A percentile compares a stretch with the other conserved stretches of the same genome.
Conservation (phyloP, 2,888 invertebrate genomes). For the Ectropis crepuscularia region DNA sequence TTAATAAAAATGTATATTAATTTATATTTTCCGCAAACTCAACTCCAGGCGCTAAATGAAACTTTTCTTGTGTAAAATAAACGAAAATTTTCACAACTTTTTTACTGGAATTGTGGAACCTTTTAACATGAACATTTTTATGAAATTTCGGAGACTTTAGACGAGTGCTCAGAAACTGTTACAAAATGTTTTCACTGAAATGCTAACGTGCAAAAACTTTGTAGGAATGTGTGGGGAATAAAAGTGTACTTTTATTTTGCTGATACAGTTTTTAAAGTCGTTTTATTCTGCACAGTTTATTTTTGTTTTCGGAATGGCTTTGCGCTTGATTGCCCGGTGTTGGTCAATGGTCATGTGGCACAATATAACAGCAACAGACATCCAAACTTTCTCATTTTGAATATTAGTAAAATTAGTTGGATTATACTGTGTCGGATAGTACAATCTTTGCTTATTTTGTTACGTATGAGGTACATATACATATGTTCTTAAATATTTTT, state of each 20-base stretch:
- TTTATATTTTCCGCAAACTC: constrained; percentile 11
- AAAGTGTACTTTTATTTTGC: not conserved
- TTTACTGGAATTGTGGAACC: constrained; percentile 4
- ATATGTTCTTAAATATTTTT: too few species aligned
- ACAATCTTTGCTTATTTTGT: too few species aligned
- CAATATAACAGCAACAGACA: too few species aligned
- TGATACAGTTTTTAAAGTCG: not conserved
- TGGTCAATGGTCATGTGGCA: too few species aligned
- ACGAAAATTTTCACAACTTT: constrained; percentile 12
- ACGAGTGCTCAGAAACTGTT: constrained; percentile 3
- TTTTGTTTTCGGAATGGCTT: too few species aligned
- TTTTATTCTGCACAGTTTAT: too few species aligned
- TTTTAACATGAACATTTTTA: constrained; percentile 9
- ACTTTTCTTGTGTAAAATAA: constrained; percentile 17
- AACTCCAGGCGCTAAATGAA: constrained; percentile 5
- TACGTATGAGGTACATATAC: too few species aligned
- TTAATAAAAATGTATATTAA: constrained; percentile 4
- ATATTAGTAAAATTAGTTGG: too few species aligned
- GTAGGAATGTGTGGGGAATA: constrained; percentile 7
- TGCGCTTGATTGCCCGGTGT: too few species aligned
- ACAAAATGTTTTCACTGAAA: constrained; percentile 13
- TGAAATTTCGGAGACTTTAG: constrained; percentile 13
- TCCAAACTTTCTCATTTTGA: too few species aligned
- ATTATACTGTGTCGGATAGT: too few species aligned
- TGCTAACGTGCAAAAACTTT: constrained; percentile 10